These are phyloP conservation scores for Tangara arthus DNA, from an alignment of 2,797 vertebrate species.

Conservation along the genomic window DNA sequence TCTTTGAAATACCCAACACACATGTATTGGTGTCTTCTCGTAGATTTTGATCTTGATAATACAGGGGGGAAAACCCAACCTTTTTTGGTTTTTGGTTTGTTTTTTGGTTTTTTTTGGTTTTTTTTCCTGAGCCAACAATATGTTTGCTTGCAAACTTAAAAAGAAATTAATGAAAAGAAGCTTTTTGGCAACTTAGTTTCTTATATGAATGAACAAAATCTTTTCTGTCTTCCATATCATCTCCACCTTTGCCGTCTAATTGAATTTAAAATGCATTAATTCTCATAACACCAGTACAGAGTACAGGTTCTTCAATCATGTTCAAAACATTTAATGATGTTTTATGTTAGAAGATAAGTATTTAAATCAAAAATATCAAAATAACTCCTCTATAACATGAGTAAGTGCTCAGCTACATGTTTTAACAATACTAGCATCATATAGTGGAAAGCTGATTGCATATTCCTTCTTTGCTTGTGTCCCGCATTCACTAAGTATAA, in stretches of 20 bases:
- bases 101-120: background rate
- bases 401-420: background rate
- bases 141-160: background rate
- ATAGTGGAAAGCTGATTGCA: background rate
- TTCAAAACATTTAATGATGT: background rate
- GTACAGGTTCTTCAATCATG: background rate
- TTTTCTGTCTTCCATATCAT: background rate
- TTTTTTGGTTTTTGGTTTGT: background rate
- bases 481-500: background rate
- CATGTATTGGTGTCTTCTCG: background rate
- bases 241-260: background rate
- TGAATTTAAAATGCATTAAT: background rate
- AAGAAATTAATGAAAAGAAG: background rate
- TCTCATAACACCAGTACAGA: background rate
- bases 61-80: accelerated
- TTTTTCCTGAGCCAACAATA: background rate
- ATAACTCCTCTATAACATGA: background rate
- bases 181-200: background rate
- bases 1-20: background rate
- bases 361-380: background rate
- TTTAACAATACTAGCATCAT: background rate
- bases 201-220: background rate
- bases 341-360: background rate
- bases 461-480: accelerated
- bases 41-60: background rate